Evolutionary conservation across 2,113 vertebrate genomes (phyloP).

Genomic region (Gila orcuttii): DNA sequence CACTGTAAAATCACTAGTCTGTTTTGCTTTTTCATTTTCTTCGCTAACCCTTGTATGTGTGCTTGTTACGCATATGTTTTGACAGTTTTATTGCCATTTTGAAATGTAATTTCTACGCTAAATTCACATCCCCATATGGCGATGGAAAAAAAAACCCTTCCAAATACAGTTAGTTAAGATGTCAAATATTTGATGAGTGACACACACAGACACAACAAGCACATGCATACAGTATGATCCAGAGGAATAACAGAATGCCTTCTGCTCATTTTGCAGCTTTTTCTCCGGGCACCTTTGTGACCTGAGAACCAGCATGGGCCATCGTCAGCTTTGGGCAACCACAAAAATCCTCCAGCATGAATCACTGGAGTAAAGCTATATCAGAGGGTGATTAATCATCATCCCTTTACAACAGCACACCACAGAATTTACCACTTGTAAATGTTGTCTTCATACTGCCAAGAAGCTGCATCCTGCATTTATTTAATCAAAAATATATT

Average conservation of each 20-base stretch:
- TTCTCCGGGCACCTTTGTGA: background rate
- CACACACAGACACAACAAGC: conserved; percentile 54
- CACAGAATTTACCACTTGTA: background rate
- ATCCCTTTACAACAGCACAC: background rate
- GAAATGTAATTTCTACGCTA: background rate
- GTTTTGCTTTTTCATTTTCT: conserved; percentile 30
- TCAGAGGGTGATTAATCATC: background rate
- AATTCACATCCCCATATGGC: background rate
- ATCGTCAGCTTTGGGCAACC: conserved; percentile 15
- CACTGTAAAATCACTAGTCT: conserved; percentile 5
- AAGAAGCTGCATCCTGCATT: background rate
- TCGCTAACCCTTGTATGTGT: conserved; percentile 20
- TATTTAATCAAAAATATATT: no score
- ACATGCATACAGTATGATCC: conserved; percentile 30
- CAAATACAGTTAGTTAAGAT: background rate
- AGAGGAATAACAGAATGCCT: conserved; percentile 23
- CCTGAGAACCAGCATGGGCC: background rate
- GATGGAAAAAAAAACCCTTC: background rate
- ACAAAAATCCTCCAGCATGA: background rate
- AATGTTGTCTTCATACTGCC: background rate
- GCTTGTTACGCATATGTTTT: conserved; percentile 13
- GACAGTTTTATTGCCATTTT: background rate
- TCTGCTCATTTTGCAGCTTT: conserved; percentile 14
- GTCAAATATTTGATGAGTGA: background rate
- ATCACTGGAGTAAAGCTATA: background rate